Evolutionary conservation across 2,888 invertebrate species (phyloP).

Genomic region (Mimumesa dahlbomi): DNA sequence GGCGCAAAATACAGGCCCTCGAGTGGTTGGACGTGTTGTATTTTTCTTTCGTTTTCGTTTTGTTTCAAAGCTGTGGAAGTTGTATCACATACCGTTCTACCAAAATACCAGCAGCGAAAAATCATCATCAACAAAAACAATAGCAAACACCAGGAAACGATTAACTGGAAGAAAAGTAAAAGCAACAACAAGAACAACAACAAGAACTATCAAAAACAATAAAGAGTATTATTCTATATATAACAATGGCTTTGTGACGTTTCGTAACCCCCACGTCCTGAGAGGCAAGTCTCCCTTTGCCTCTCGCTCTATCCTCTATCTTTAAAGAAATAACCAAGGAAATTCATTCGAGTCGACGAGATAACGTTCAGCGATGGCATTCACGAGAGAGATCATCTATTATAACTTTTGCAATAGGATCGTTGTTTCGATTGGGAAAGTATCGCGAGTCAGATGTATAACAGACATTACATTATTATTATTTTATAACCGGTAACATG

Average conservation of each 20-base stretch:
- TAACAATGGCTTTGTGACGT: conserved; percentile 65
- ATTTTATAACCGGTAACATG: no score
- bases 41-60: conserved; percentile 58
- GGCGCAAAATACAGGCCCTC: conserved; percentile 42
- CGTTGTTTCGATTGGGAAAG: no score
- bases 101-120: conserved; percentile 67
- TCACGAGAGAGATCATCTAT: no score
- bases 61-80: conserved; percentile 58
- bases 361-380: no score
- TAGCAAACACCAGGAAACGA: conserved; percentile 39
- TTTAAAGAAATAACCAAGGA: no score
- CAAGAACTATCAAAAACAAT: conserved; percentile 79
- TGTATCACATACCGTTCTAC: conserved; percentile 73
- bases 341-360: no score
- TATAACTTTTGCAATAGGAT: no score
- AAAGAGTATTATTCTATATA: conserved; percentile 81
- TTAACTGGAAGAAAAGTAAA: conserved; percentile 57
- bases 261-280: conserved; percentile 6
- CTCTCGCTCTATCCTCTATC: no score
- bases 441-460: no score
- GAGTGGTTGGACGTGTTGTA: conserved; percentile 69
- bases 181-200: conserved; percentile 73
- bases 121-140: conserved; percentile 55
- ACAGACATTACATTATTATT: no score
- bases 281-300: no score